Conservation (phyloP, 2,113 vertebrate species). For the Serinus canaria region DNA sequence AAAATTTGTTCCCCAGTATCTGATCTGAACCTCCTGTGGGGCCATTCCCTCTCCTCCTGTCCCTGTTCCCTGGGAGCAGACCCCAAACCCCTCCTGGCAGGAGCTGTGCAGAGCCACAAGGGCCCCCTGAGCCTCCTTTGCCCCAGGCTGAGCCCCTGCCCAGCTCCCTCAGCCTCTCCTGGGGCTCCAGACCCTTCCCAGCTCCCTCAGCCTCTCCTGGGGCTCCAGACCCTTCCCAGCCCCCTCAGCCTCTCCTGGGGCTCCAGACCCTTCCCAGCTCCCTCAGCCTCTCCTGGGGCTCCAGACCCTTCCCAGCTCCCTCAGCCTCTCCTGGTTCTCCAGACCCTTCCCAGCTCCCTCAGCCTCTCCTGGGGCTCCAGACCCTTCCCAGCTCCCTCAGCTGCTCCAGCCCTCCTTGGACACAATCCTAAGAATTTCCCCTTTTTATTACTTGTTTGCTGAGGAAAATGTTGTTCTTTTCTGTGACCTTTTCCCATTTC, state of each 20-base stretch:
- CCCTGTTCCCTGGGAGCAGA: background rate
- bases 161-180: background rate
- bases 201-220: too few relatives aligned
- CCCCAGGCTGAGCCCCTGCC: background rate
- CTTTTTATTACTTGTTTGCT: background rate
- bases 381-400: background rate
- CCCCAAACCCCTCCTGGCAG: background rate
- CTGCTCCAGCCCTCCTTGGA: background rate
- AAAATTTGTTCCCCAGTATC: background rate
- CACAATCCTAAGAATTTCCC: background rate
- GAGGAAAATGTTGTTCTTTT: background rate
- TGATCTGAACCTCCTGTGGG: background rate
- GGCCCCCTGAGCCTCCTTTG: background rate
- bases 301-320: too few relatives aligned
- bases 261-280: background rate
- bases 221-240: background rate
- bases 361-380: background rate
- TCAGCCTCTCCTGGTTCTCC: background rate
- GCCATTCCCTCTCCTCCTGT: background rate
- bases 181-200: too few relatives aligned
- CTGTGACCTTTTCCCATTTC: background rate
- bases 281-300: background rate
- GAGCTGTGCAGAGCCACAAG: background rate
- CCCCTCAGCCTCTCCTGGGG: background rate
- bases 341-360: background rate